Conservation (phyloP, 2,888 invertebrate species). For the Caenorhabditis japonica region DNA sequence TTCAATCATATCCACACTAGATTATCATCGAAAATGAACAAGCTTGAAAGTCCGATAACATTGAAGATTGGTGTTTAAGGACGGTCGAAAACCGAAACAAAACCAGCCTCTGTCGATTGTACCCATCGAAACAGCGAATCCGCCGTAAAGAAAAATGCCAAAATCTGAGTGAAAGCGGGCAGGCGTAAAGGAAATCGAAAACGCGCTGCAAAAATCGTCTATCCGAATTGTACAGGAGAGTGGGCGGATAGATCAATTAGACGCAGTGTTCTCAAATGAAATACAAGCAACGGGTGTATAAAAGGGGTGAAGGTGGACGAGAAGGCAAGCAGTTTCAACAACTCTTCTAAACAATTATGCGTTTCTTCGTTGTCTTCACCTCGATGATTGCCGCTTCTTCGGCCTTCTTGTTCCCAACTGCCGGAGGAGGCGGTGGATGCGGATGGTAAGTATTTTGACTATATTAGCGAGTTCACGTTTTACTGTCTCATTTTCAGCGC, state of each 20-base stretch:
- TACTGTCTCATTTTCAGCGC: slow-evolving; percentile 34
- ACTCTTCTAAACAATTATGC: slow-evolving; percentile 22
- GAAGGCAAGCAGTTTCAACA: slow-evolving; percentile 1
- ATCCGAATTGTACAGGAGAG: not conserved
- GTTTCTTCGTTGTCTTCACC: slow-evolving; percentile 45
- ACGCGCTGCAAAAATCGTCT: slow-evolving; percentile 19
- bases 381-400: slow-evolving; percentile 47
- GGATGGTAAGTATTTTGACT: slow-evolving; percentile 30
- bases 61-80: no score
- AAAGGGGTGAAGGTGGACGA: not conserved
- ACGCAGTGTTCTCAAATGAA: not conserved
- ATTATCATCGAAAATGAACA: no score
- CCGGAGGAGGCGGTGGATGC: slow-evolving; percentile 53
- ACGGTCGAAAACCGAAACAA: no score
- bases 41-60: no score
- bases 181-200: not conserved
- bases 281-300: no score
- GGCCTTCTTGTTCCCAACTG: slow-evolving; percentile 54
- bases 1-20: no score
- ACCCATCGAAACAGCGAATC: slow-evolving; percentile 6
- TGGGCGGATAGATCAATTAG: slow-evolving; percentile 14
- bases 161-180: slow-evolving; percentile 4
- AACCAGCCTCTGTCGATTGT: not conserved
- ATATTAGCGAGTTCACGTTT: not conserved
- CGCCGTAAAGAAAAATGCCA: slow-evolving; percentile 8